Evolutionary conservation across 2,797 vertebrate species (phyloP).

Genomic region (Naso thynnoides): DNA sequence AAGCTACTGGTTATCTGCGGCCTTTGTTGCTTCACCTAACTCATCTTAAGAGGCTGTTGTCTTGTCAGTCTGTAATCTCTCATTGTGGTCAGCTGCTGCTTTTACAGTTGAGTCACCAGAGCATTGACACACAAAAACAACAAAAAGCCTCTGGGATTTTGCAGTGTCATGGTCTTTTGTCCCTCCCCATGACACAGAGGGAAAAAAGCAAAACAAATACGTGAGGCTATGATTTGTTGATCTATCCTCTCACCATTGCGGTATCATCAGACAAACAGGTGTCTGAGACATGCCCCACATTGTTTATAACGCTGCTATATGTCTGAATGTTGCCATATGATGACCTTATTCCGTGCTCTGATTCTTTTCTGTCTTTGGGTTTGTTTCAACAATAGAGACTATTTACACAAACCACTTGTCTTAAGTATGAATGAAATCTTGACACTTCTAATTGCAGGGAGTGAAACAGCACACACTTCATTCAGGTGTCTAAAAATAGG

Average conservation of each 20-base stretch:
- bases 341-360: too few relatives aligned
- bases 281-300: too few relatives aligned
- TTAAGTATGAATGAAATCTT: background rate
- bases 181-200: background rate
- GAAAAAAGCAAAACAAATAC: background rate
- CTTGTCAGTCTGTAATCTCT: background rate
- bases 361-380: background rate
- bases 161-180: background rate
- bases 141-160: background rate
- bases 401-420: background rate
- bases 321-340: background rate
- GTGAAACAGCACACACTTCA: background rate
- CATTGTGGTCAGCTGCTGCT: background rate
- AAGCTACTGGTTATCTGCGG: background rate
- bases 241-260: background rate
- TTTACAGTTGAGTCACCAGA: conserved; percentile 1
- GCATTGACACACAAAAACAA: background rate
- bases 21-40: background rate
- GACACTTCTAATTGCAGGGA: too few relatives aligned
- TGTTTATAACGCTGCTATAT: background rate
- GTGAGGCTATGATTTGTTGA: background rate
- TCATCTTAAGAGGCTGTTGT: background rate
- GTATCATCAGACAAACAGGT: background rate
- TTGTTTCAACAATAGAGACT: background rate
- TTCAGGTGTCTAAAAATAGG: background rate